Base-by-base conservation (phyloP, 2,888 invertebrate species). In the Ellobium chinense region DNA sequence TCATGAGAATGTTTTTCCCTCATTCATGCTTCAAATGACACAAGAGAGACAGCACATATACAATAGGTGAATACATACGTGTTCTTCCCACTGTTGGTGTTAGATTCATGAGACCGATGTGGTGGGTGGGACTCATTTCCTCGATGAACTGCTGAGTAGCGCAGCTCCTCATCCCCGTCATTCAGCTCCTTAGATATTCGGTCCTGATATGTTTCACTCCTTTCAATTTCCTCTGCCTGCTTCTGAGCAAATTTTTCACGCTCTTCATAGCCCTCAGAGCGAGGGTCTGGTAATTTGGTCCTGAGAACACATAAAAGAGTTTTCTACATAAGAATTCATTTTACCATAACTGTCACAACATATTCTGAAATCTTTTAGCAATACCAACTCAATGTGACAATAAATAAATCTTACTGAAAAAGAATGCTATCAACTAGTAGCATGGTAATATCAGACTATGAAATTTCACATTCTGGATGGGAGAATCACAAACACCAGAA, bases 211-310 rank as follows among this genome's bases (percentile, higher is more conserved):
- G 95, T 94, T 0, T 97, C 96, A 90, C 96, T 96, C 90, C 95
- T 96, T 92, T 99, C 98, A 84, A 99, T 99, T 94, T 98, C 98
- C 63, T 95, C 96, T 0, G 99, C 99, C 85, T 73, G 62, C n/a
- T 96, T 96, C 70, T 96, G 96, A 0, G 99, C 99, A 92, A 97
- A 96, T 21, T 96, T 96, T 93, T 97, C 96, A 70, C 96, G 95
- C 89, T 96, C 95, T 94, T 96, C 96, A 89, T 96, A 98, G 91
- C 98, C 97, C 89, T 96, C 95, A 4, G 97, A 96, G 91, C 98
- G 97, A 36, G 79, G 79, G 29, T 72, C 79, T 70, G 79, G 79
- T 27, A 79, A 27, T 37, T 54, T 39, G 9, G 79, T 79, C 9
- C 79, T 79, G 69, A 46, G 46, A 58, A 46, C 18, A n/a, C n/a